phyloP scores from a whole-genome alignment of 2,113 vertebrate species.

The Cavia aperea region DNA sequence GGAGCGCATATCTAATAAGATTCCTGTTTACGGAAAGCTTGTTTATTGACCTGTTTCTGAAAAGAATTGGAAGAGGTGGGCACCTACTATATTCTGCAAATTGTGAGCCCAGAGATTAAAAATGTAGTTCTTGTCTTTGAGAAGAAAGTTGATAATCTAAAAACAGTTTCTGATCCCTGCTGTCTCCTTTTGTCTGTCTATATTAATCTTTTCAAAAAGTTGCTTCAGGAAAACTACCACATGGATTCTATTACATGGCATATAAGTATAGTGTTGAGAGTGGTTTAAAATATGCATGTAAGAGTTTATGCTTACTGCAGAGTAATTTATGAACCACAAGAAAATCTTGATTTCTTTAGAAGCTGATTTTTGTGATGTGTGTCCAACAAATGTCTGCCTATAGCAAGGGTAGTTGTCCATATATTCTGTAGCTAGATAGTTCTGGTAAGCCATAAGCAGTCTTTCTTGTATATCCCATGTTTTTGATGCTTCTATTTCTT shows the following conservation, averaged over 20 bases:
- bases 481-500: slow-evolving; percentile 70
- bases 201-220: slow-evolving; percentile 12
- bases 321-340: not conserved
- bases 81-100: not conserved
- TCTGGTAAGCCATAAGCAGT: not conserved
- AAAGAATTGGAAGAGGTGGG: not conserved
- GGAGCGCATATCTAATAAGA: not conserved
- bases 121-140: not conserved
- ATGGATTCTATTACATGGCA: not conserved
- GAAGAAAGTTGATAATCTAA: not conserved
- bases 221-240: slow-evolving; percentile 4
- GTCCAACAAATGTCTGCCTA: not conserved
- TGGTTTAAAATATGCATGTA: not conserved
- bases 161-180: not conserved
- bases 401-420: not conserved
- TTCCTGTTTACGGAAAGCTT: not conserved
- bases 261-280: not conserved
- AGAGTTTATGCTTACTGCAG: not conserved
- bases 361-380: not conserved
- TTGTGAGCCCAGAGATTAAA: not conserved
- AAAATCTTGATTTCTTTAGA: not conserved
- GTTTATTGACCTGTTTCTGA: not conserved
- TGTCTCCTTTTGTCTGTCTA: not conserved
- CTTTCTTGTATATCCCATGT: slow-evolving; percentile 53
- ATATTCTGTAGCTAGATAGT: not conserved